Evolutionary conservation across 2,797 vertebrate genomes (phyloP), one percentile per base, ranked within the genome.

Genomic region (Acanthornis magna): DNA sequence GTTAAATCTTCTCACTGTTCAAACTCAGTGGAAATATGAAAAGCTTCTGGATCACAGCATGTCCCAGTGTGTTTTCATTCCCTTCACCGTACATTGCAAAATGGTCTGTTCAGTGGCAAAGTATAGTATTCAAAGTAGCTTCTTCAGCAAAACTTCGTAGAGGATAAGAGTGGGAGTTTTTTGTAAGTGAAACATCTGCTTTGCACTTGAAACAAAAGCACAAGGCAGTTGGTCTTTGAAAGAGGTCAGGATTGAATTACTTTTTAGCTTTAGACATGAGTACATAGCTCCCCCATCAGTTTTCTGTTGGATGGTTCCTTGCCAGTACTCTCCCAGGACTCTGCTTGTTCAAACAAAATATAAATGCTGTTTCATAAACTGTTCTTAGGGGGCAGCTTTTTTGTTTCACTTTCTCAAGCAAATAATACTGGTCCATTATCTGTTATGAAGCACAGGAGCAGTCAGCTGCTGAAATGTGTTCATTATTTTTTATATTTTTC

Each of bases 261-360:
- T 86, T 76, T 62, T 36, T n/a, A 88, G 48, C 29, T 89, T 54
- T 72, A 76, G 70, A 92, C 32, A 3, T 67, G 73, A 84, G 79
- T 78, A 36, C 42, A 68, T 80, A 92, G 89, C 91, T 96, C 89
- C 92, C 87, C 92, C 92, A 79, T 91, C 91, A 85, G 95, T 90
- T 88, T 86, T 80, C 42, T 80, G 9, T 60, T 89, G 51, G 53
- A 10, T 62, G 40, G 10, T 93, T 96, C 65, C 43, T 70, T 88
- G 54, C 32, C 2, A 10, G 1, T 88, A 22, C 18, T 88, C 38
- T 89, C 75, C 30, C 54, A 80, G 43, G 40, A 38, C 66, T 66
- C 65, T 42, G 3, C 78, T 71, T 80, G 13, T 89, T 83, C 53
- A 43, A 88, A 68, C 34, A 75, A 83, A 91, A 48, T 15, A 30